A percentile compares a stretch with the other conserved stretches of the same genome.
Evolutionary conservation across 2,888 invertebrate species (phyloP).

Genomic region (Drosophila hamatofila): DNA sequence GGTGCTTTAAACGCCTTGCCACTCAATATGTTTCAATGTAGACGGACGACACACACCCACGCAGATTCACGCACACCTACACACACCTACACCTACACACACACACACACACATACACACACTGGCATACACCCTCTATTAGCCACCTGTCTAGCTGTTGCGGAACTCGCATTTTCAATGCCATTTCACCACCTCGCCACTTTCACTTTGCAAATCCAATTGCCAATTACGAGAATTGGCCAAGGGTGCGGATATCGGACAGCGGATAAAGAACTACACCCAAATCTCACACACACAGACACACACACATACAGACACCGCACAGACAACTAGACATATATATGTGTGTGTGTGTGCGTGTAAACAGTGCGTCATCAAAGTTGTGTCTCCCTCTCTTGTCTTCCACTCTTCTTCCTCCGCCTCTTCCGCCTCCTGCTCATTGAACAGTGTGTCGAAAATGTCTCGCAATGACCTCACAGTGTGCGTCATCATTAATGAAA

Average conservation of each 20-base stretch:
- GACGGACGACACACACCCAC: slow-evolving; percentile 21
- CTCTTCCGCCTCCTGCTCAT: neutral
- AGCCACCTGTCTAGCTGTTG: slow-evolving; percentile 32
- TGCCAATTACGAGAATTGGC: slow-evolving; percentile 61
- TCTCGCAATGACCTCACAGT: slow-evolving; percentile 69
- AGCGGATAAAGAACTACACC: slow-evolving; percentile 26
- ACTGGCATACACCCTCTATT: slow-evolving; percentile 7
- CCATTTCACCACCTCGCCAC: slow-evolving; percentile 41
- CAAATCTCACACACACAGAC: slow-evolving; percentile 11
- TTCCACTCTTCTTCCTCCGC: neutral
- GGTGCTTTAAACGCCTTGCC: slow-evolving; percentile 55
- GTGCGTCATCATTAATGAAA: slow-evolving; percentile 74
- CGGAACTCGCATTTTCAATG: slow-evolving; percentile 64
- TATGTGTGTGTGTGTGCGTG: too few relatives aligned
- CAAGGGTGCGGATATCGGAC: slow-evolving; percentile 53
- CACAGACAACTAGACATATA: neutral
- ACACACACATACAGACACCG: slow-evolving; percentile 8
- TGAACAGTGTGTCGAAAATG: slow-evolving; percentile 27
- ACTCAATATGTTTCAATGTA: slow-evolving; percentile 41
- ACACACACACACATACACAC: neutral
- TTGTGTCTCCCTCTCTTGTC: slow-evolving; percentile 32
- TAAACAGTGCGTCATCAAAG: slow-evolving; percentile 66
- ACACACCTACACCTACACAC: neutral
- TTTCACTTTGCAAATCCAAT: slow-evolving; percentile 57
- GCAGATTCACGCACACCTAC: slow-evolving; percentile 4